Conservation (phyloP, 2,797 vertebrate species). For the Clamator glandarius region DNA sequence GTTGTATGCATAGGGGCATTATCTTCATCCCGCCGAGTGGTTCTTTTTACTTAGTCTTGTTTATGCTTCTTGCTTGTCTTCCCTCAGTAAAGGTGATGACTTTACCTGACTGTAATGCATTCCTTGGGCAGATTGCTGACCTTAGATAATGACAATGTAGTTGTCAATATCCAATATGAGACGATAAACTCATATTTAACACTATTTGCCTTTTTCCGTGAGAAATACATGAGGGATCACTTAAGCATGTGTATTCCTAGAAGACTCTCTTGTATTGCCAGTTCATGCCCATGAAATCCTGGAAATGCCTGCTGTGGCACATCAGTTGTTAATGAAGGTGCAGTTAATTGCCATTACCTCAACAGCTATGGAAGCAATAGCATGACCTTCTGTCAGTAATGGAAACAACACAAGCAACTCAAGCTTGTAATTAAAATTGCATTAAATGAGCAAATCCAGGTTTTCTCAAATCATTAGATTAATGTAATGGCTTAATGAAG, state of each 20-base stretch:
- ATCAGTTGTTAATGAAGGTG: background rate
- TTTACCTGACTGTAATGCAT: background rate
- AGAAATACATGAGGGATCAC: background rate
- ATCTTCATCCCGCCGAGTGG: background rate
- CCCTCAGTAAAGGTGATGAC: background rate
- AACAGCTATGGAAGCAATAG: background rate
- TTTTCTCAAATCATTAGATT: background rate
- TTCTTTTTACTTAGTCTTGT: background rate
- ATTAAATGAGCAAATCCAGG: background rate
- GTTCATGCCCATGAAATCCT: background rate
- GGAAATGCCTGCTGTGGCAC: background rate
- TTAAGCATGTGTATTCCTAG: background rate
- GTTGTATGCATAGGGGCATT: background rate
- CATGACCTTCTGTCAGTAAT: background rate
- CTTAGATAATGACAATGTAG: background rate
- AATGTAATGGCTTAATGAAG: background rate
- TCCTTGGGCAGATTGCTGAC: background rate
- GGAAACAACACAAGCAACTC: background rate
- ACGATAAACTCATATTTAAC: background rate
- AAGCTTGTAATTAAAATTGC: slow-evolving; percentile 1
- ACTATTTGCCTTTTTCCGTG: background rate
- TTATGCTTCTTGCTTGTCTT: background rate
- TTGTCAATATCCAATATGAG: background rate
- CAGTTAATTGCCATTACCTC: slow-evolving; percentile 17
- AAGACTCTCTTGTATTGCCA: background rate